A percentile compares a stretch with the other conserved stretches of the same genome.
Evolutionary conservation across 2,888 invertebrate genomes (phyloP).

Genomic region (Merodon equestris): DNA sequence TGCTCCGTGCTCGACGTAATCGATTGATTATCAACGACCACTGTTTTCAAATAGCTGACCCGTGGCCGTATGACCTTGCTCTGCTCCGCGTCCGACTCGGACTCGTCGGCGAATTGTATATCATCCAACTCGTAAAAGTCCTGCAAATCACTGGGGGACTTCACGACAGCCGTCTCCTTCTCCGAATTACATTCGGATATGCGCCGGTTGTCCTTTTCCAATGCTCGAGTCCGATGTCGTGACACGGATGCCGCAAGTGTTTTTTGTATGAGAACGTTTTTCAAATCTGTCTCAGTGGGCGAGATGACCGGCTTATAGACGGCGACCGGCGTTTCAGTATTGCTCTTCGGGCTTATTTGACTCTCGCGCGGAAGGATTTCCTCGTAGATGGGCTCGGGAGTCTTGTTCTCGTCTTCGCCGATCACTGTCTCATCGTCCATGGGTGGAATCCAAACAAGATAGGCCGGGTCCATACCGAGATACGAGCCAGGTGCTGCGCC

Average conservation of each 20-base stretch:
- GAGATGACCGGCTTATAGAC: conserved; percentile 76
- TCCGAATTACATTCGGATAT: conserved; percentile 79
- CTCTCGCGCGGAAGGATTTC: conserved; percentile 80
- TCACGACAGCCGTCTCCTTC: conserved; percentile 84
- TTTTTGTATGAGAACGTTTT: conserved; percentile 69
- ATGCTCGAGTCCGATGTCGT: conserved; percentile 57
- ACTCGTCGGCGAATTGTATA: conserved; percentile 86
- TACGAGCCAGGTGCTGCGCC: conserved; percentile 92
- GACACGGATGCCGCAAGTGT: conserved; percentile 72
- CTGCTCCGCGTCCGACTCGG: conserved; percentile 54
- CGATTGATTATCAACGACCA: conserved; percentile 62
- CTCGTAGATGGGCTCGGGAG: conserved; percentile 76
- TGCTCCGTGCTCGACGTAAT: conserved; percentile 59
- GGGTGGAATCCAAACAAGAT: conserved; percentile 92
- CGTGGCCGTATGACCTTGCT: conserved; percentile 46
- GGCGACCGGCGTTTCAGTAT: conserved; percentile 83
- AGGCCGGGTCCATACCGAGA: conserved; percentile 93
- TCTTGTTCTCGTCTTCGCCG: conserved; percentile 81
- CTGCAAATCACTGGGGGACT: conserved; percentile 82
- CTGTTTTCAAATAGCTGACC: conserved; percentile 57
- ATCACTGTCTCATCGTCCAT: conserved; percentile 86
- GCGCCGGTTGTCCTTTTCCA: conserved; percentile 30
- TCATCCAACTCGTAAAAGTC: conserved; percentile 82
- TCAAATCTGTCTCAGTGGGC: conserved; percentile 72
- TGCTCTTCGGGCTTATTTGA: conserved; percentile 81